phyloP scores from a whole-genome alignment of 2,113 vertebrate species.

The Dasyprocta punctata region DNA sequence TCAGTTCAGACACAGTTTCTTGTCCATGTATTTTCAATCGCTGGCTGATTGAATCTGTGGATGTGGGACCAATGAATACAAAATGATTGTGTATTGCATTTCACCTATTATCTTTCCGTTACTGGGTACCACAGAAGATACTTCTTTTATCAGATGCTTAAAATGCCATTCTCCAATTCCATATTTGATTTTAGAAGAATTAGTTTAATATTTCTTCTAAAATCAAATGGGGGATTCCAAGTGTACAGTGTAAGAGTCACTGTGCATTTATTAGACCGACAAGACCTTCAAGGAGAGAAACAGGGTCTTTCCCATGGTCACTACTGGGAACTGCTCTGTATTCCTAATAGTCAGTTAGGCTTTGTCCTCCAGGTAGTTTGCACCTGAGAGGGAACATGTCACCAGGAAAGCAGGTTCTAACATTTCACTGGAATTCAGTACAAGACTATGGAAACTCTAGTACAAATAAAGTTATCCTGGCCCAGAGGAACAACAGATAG shows the following conservation, averaged over 20 bases:
- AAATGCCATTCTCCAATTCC: background rate
- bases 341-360: slow-evolving; percentile 26
- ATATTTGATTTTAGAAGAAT: slow-evolving; percentile 12
- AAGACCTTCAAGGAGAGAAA: slow-evolving; percentile 20
- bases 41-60: background rate
- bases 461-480: slow-evolving; percentile 61
- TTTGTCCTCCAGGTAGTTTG: slow-evolving; percentile 63
- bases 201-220: slow-evolving; percentile 24
- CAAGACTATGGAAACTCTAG: slow-evolving; percentile 64
- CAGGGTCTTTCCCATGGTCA: slow-evolving; percentile 58
- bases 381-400: slow-evolving; percentile 73
- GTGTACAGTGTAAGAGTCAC: background rate
- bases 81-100: background rate
- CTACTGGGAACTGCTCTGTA: slow-evolving; percentile 24
- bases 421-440: slow-evolving; percentile 70
- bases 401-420: slow-evolving; percentile 52
- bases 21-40: background rate
- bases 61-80: background rate
- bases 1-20: background rate
- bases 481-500: slow-evolving; percentile 66
- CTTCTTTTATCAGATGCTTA: background rate
- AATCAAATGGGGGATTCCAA: background rate
- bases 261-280: background rate
- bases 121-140: background rate
- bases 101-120: background rate